These are phyloP conservation scores for Zoroaster sp. DNA, from an alignment of 53 echinoderm and acorn worm species.

Conservation along the genomic window DNA sequence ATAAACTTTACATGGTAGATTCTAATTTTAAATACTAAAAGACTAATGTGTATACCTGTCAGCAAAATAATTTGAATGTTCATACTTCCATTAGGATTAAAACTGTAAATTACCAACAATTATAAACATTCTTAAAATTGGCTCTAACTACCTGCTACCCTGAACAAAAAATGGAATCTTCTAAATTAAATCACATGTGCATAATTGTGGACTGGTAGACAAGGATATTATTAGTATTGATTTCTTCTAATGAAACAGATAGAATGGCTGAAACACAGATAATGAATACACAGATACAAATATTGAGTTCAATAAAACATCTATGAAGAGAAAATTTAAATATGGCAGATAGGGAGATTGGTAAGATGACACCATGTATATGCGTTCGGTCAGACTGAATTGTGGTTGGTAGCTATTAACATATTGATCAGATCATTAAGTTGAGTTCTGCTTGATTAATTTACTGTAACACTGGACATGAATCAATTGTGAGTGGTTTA, in stretches of 20 bases:
- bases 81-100: not conserved
- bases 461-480: not conserved
- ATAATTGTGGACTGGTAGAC: not conserved
- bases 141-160: not conserved
- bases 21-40: too few relatives aligned
- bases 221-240: not conserved
- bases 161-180: slow-evolving; percentile 1
- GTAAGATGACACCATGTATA: not conserved
- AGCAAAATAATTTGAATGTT: not conserved
- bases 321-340: not conserved
- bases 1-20: not conserved
- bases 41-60: not conserved
- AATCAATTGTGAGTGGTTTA: not conserved
- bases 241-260: not conserved
- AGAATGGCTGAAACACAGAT: not conserved
- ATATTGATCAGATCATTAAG: not conserved
- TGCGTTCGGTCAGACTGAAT: not conserved
- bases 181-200: slow-evolving; percentile 2
- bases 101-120: too few relatives aligned
- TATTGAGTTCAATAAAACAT: not conserved
- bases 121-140: too few relatives aligned
- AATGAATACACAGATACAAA: not conserved
- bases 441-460: not conserved
- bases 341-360: not conserved
- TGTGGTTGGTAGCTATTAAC: not conserved